Evolutionary conservation across 2,113 vertebrate species (phyloP), one percentile per base, ranked within the genome.

Genomic region (Gallinago media): DNA sequence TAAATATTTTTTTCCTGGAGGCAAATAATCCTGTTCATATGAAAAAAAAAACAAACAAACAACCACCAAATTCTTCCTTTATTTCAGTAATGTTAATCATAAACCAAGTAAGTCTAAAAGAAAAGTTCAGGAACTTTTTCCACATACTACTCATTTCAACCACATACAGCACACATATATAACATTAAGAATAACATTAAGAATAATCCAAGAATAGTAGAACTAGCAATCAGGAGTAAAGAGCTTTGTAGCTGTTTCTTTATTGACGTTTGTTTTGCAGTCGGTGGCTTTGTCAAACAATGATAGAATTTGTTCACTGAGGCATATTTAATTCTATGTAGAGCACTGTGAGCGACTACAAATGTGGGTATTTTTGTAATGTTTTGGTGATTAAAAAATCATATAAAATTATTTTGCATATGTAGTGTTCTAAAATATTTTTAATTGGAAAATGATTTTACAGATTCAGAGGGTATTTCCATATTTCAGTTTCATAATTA

Each of bases 401-500:
- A 6, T 75, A 34, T 63, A 85, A 83, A 93, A 87, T 34, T 52
- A 88, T 87, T 97, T 96, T 59, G 4, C 72, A 54, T 66, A 14
- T 86, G 50, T 79, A n/a, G 9, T 75, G 34, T 91, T 82, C 70
- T 82, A 95, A 96, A 97, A 92, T 94, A 95, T 27, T 91, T 97
- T 96, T 96, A 97, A 97, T 88, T 97, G 88, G 54, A 92, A 87
- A 94, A 88, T 74, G 12, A 81, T 36, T 97, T 96, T 73, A 89
- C 38, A 77, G 79, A 96, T 97, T 96, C 95, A 94, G 56, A 75
- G n/a, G 32, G 27, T 89, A 88, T 96, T 94, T 88, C 56, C 72
- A 88, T 75, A 96, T 96, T 80, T 97, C 62, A 92, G 14, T 90
- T 96, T 96, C 76, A 91, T 93, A 97, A 98, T 98, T 97, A 96